Evolutionary conservation across 2,113 vertebrate species (phyloP), one percentile per base, ranked within the genome.

Genomic region (Rhombomys opimus): DNA sequence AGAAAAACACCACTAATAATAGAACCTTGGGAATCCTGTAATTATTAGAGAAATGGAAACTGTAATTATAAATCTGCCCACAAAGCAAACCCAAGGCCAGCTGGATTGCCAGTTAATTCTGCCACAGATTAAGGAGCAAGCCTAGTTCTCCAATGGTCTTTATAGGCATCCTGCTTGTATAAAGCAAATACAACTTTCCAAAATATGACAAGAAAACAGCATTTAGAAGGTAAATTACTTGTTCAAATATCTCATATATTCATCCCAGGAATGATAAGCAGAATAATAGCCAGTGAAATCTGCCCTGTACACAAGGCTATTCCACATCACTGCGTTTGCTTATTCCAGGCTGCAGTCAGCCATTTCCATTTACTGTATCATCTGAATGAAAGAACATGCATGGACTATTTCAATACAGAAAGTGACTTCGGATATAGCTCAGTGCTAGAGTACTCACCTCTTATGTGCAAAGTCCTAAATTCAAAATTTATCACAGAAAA

Each of bases 21-120:
- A 92, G 86, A 88, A 91, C 92, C 94, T 82, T 54, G 90, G 14
- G 46, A 91, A 94, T 90, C 81, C 82, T 97, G 27, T 85, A 97
- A 97, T 96, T 95, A 94, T 89, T 89, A 91, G 35, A 94, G 91
- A 93, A 90, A 89, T 61, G 80, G 27, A 96, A 97, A 89, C 72
- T 86, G 17, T 94, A 96, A 97, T 97, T 97, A 95, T 63, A 93
- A 92, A 86, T 93, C 91, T 96, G 93, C 57, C 18, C 73, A 94
- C 81, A 94, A 92, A 96, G 89, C 93, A 46, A 87, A 82, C 46
- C 61, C 20, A 61, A 90, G 35, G 35, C 38, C 93, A 95, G 78
- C 75, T 97, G 72, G 50, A 92, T 96, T 81, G 78, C 54, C 70
- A 80, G 35, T 93, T 80, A 96, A 87, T 96, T 93, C 77, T 93